Conservation (phyloP, 2,113 vertebrate species). For the Sylvietta virens region DNA sequence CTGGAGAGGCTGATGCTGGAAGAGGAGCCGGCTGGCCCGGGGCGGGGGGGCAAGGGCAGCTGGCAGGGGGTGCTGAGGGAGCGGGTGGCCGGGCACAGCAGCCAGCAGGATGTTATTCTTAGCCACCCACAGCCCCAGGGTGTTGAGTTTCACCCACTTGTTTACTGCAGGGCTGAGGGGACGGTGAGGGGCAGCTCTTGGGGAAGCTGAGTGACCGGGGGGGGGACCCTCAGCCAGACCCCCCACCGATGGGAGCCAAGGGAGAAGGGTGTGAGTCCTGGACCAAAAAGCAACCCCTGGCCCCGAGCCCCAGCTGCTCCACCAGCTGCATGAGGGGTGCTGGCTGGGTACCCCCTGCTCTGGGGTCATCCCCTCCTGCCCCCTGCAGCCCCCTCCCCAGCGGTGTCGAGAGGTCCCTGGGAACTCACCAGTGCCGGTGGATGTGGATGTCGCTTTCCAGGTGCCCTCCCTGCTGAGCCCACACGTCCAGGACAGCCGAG, state of each 20-base stretch:
- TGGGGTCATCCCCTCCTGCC: neutral
- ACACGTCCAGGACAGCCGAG: neutral
- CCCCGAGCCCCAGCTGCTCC: neutral
- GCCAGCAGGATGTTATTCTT: slow-evolving; percentile 54
- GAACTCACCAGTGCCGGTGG: neutral
- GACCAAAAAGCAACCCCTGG: neutral
- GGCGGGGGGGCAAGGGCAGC: neutral
- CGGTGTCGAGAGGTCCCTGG: neutral
- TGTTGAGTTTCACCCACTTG: slow-evolving; percentile 69
- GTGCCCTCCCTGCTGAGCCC: neutral
- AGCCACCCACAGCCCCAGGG: neutral
- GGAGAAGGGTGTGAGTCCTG: neutral
- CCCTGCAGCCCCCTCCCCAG: neutral
- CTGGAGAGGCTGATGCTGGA: neutral
- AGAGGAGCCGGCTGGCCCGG: neutral
- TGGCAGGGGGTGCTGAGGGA: neutral
- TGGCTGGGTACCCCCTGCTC: neutral
- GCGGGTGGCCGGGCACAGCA: neutral
- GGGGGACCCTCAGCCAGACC: neutral
- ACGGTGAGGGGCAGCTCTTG: neutral
- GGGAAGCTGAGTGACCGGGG: neutral
- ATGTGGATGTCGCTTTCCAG: neutral
- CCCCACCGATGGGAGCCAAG: accelerated
- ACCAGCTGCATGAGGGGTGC: neutral
- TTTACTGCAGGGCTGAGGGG: slow-evolving; percentile 30